Base-by-base conservation (phyloP, 2,113 vertebrate genomes). In the Synodontis membranacea region DNA sequence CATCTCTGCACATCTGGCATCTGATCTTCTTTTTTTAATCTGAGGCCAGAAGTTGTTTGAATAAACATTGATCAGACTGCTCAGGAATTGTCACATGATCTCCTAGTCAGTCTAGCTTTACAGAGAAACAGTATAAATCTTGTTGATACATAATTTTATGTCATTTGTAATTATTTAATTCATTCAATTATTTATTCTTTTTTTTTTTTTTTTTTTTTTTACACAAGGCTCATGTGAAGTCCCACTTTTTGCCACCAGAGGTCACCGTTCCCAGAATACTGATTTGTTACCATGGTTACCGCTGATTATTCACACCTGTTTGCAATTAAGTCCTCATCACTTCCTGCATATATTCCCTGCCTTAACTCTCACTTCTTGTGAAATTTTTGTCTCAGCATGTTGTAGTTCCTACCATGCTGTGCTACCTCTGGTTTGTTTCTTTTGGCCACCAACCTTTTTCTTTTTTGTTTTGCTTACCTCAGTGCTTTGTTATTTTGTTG, bases 11-110 rank as follows among this genome's bases (percentile, higher is more conserved):
- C 76, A 28, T 86, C 81, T 79, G 81, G 80, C 62, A 80, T 74
- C 82, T 79, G n/a, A 72, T 54, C 31, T 48, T 39, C 48, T 82
- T 86, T 82, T 48, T 79, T 85, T 85, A 83, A 90, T 87, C 75
- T 70, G 72, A 83, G 54, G 80, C 70, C 86, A 87, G 80, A 75
- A 82, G 84, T 60, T 88, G 28, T 76, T 83, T 89, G 78, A 88
- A 88, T 87, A 89, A 89, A 86, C 66, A 89, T 82, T 81, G 44
- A 28, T 42, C 83, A 25, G 75, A 44, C 74, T 58, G 37, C 81
- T 88, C 44, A 56, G 23, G 6, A 80, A 4, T 62, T 62, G 39
- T 17, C 25, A 15, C 15, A 62, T n/a, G 39, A 28, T 23, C 15
- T 28, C 50, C 46, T 31, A 50, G n/a, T 50, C 42, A 75, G 34